These are phyloP conservation scores for Cyclargus thomasi DNA, from an alignment of 1,140 invertebrate genomes.

Conservation along the genomic window DNA sequence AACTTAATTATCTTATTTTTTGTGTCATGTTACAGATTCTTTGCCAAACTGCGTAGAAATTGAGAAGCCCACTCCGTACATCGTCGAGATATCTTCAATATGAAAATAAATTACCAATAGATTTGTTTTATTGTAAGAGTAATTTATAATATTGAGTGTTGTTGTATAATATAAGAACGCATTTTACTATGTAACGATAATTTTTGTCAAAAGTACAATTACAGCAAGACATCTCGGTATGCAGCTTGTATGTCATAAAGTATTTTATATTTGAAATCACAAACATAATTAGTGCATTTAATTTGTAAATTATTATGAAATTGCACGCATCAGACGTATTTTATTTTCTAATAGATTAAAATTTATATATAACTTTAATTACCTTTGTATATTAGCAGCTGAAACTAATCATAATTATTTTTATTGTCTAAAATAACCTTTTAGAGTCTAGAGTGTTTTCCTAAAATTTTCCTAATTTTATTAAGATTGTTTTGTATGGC, in stretches of 20 bases:
- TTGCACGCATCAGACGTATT: no score
- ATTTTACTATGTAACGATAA: neutral
- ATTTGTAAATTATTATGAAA: neutral
- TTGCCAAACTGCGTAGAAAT: slow-evolving; percentile 62
- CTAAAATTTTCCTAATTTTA: no score
- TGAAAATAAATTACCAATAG: slow-evolving; percentile 16
- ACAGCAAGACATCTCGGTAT: neutral
- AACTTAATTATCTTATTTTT: neutral
- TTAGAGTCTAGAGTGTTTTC: no score
- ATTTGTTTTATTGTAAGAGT: slow-evolving; percentile 14
- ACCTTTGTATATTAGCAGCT: no score
- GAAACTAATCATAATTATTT: no score
- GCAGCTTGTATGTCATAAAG: neutral
- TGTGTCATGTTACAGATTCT: slow-evolving; percentile 47
- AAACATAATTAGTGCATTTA: neutral
- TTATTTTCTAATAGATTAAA: no score
- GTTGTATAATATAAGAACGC: neutral
- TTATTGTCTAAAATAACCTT: no score
- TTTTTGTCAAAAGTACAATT: neutral
- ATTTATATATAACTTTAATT: no score
- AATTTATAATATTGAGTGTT: slow-evolving; percentile 16
- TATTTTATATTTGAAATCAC: neutral
- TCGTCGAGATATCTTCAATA: slow-evolving; percentile 22
- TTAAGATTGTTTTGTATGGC: no score
- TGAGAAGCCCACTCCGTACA: slow-evolving; percentile 27